phyloP scores from a whole-genome alignment of 2,797 vertebrate species.

The Liasis olivaceus region DNA sequence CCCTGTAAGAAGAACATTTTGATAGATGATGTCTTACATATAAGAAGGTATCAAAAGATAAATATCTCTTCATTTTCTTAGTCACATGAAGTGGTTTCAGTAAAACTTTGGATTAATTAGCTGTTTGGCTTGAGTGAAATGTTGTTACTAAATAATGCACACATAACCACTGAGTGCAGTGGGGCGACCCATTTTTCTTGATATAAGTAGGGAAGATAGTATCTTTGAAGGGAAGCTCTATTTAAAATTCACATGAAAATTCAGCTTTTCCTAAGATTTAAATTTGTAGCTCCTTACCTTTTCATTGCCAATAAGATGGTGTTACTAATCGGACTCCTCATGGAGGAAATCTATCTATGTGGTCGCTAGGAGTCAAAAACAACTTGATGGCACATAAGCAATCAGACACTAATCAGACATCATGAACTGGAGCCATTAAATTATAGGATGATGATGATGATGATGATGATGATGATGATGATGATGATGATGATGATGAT shows the following conservation, averaged over 20 bases:
- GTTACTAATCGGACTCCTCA: too few relatives aligned
- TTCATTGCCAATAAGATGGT: conserved; percentile 7
- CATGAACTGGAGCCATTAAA: too few relatives aligned
- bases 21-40: not conserved
- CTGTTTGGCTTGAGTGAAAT: not conserved
- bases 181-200: not conserved
- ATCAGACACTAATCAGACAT: too few relatives aligned
- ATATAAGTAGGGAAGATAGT: not conserved
- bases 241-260: too few relatives aligned
- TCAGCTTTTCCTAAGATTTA: not conserved
- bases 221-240: not conserved
- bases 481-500: too few relatives aligned
- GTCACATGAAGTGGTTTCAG: not conserved
- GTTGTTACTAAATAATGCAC: too few relatives aligned
- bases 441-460: too few relatives aligned
- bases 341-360: too few relatives aligned
- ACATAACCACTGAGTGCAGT: too few relatives aligned
- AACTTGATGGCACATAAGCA: too few relatives aligned
- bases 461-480: too few relatives aligned
- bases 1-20: not conserved
- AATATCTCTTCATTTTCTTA: not conserved
- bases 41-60: not conserved
- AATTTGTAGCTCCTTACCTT: not conserved
- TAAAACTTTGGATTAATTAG: not conserved
- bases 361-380: too few relatives aligned